Conservation (phyloP, 2,113 vertebrate species). For the Pluvialis apricaria region DNA sequence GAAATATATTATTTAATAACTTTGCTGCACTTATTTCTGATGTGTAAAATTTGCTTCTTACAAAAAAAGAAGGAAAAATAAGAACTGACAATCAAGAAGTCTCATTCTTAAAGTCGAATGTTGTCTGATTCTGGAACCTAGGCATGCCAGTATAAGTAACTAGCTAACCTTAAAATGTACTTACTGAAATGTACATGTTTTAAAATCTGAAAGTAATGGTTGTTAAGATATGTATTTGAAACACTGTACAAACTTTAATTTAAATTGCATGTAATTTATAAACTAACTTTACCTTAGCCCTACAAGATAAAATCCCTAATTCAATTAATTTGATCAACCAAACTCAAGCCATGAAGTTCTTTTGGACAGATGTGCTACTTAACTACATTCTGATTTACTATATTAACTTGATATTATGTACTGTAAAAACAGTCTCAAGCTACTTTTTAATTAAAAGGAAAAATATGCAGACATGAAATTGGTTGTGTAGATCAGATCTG, state of each 20-base stretch:
- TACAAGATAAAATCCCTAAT: neutral
- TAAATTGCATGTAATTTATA: neutral
- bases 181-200: neutral
- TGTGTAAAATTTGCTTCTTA: neutral
- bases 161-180: neutral
- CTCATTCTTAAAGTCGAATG: neutral
- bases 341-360: neutral
- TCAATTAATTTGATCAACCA: neutral
- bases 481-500: conserved; percentile 30
- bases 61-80: neutral
- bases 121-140: neutral
- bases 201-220: neutral
- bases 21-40: neutral
- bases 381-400: neutral
- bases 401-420: neutral
- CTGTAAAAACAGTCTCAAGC: neutral
- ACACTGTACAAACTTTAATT: neutral
- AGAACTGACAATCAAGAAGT: neutral
- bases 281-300: neutral
- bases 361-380: neutral
- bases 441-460: conserved; percentile 38
- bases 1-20: neutral
- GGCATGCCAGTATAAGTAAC: neutral
- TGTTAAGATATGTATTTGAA: neutral
- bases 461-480: conserved; percentile 34